Conservation (phyloP, 2,888 invertebrate species). For the Eurois occulta region DNA sequence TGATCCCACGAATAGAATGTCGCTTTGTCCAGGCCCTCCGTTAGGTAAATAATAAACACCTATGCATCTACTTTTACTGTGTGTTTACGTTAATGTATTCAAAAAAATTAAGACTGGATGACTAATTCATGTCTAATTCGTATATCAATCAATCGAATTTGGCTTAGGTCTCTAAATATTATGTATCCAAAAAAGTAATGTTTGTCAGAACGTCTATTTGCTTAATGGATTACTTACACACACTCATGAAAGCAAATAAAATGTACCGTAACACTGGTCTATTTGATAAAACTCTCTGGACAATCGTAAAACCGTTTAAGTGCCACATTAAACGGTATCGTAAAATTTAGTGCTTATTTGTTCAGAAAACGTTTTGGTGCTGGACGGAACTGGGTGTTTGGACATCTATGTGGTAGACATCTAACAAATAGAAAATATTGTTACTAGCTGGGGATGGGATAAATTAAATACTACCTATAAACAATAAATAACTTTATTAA, state of each 20-base stretch:
- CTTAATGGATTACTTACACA: not conserved
- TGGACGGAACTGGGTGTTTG: not conserved
- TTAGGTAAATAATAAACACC: not conserved
- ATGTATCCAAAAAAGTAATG: not conserved
- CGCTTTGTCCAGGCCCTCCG: not conserved
- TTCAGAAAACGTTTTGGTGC: slow-evolving; percentile 37
- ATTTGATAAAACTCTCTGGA: slow-evolving; percentile 63
- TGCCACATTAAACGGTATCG: slow-evolving; percentile 62
- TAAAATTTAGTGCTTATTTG: slow-evolving; percentile 69
- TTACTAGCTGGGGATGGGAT: too few species aligned
- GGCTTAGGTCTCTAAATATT: not conserved
- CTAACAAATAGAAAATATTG: not conserved
- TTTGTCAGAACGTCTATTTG: not conserved
- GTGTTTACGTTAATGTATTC: not conserved
- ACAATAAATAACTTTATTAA: too few species aligned
- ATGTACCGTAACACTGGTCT: slow-evolving; percentile 44
- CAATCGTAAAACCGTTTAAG: slow-evolving; percentile 65
- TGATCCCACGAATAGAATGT: too few species aligned
- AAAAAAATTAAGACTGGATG: not conserved
- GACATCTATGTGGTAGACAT: not conserved
- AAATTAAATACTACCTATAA: too few species aligned
- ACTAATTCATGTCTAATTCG: not conserved
- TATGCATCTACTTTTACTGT: not conserved
- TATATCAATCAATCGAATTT: not conserved
- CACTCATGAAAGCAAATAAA: slow-evolving; percentile 48